phyloP scores from a whole-genome alignment of 2,113 vertebrate species.

The Panurus biarmicus region DNA sequence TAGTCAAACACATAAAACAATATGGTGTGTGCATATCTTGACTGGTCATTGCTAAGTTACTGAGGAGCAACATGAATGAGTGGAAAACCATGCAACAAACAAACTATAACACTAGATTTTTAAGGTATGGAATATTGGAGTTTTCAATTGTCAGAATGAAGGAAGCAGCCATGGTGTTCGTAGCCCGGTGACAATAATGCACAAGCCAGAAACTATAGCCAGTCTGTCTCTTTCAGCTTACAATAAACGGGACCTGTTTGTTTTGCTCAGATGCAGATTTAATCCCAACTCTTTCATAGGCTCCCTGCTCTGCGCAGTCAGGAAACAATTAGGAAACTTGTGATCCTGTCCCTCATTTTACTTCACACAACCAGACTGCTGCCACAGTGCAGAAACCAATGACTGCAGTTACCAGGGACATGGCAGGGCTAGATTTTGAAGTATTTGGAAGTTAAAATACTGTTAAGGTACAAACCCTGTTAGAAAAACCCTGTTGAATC shows the following conservation, averaged over 20 bases:
- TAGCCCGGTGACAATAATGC: slow-evolving; percentile 19
- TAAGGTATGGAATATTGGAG: slow-evolving; percentile 63
- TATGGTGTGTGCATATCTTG: slow-evolving; percentile 82
- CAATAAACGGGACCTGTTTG: slow-evolving; percentile 4
- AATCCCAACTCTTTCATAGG: slow-evolving; percentile 7
- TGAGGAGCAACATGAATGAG: slow-evolving; percentile 70
- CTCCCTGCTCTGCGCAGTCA: background rate
- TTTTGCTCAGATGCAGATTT: slow-evolving; percentile 39
- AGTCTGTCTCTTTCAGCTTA: slow-evolving; percentile 10
- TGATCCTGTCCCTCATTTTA: background rate
- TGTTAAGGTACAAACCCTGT: background rate
- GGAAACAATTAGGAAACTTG: slow-evolving; percentile 21
- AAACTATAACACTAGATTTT: slow-evolving; percentile 60
- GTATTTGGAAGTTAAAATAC: background rate
- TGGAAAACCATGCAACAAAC: slow-evolving; percentile 67
- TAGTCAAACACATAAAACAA: slow-evolving; percentile 87
- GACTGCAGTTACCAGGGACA: background rate
- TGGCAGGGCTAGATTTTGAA: background rate
- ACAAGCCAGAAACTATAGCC: slow-evolving; percentile 11
- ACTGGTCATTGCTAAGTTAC: slow-evolving; percentile 83
- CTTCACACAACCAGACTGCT: background rate
- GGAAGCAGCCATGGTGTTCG: slow-evolving; percentile 46
- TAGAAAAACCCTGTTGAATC: background rate
- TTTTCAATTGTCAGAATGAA: slow-evolving; percentile 10
- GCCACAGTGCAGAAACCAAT: background rate